Percentiles rank a stretch among this genome's conserved stretches.
These are phyloP conservation scores for Etheostoma perlongum DNA, from an alignment of 2,797 vertebrate species.

Conservation along the genomic window DNA sequence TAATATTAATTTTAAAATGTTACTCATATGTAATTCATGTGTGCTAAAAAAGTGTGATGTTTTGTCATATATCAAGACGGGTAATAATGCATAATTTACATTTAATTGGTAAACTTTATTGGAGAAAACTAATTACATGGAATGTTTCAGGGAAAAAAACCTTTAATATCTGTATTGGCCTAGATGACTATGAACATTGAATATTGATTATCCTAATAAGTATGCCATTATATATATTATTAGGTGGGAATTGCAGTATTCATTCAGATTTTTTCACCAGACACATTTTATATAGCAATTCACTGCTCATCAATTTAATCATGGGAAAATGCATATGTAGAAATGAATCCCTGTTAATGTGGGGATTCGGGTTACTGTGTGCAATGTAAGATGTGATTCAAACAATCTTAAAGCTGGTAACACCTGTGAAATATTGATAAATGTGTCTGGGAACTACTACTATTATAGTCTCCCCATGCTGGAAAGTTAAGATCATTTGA, in stretches of 20 bases:
- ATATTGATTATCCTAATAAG: background rate
- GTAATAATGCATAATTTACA: background rate
- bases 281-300: background rate
- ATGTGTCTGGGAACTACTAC: conserved; percentile 59
- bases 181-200: background rate
- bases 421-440: conserved; percentile 69
- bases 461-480: conserved; percentile 56
- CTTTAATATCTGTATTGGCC: background rate
- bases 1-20: background rate
- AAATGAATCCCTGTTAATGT: conserved; percentile 11
- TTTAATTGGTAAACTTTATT: background rate
- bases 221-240: background rate
- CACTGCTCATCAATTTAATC: conserved; percentile 1
- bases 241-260: background rate
- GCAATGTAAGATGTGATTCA: conserved; percentile 19
- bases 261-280: background rate
- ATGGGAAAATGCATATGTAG: background rate
- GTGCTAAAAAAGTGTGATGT: background rate
- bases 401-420: conserved; percentile 36
- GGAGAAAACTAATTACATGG: background rate
- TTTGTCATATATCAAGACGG: background rate
- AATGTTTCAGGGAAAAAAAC: background rate
- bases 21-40: background rate
- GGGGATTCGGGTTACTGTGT: background rate
- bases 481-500: conserved; percentile 77